Evolutionary conservation across 2,888 invertebrate species (phyloP).

Genomic region (Heterodera filipjevi): DNA sequence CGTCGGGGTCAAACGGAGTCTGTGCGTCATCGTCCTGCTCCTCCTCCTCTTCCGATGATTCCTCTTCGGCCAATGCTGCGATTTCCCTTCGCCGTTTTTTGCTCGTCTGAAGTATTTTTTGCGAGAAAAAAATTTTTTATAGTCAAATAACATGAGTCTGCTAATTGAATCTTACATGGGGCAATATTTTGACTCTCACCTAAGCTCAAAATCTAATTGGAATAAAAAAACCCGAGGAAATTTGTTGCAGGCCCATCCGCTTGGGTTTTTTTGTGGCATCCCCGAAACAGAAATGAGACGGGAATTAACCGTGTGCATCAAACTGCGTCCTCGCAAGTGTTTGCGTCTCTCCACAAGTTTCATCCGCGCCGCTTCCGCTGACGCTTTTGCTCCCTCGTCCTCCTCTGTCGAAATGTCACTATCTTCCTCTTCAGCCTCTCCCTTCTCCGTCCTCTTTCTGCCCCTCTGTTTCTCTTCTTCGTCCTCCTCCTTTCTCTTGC

Average conservation of each 20-base stretch:
- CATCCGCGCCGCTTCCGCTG: neutral
- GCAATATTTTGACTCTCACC: too few relatives aligned
- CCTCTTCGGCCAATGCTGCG: constrained; percentile 10
- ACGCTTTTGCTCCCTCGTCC: neutral
- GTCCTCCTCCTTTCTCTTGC: neutral
- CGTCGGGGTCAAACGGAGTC: constrained; percentile 34
- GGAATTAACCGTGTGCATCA: constrained; percentile 30
- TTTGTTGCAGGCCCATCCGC: too few relatives aligned
- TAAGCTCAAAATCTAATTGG: constrained; percentile 9
- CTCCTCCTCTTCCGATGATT: neutral
- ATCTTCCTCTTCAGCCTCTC: neutral
- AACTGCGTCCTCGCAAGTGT: constrained; percentile 19
- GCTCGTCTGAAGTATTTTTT: constrained; percentile 27
- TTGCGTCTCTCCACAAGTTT: constrained; percentile 23
- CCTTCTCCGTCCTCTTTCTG: neutral
- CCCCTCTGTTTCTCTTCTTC: neutral
- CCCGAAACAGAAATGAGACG: too few relatives aligned
- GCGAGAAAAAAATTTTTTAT: neutral
- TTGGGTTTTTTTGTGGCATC: too few relatives aligned
- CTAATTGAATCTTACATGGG: too few relatives aligned
- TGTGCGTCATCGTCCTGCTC: neutral
- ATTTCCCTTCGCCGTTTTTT: constrained; percentile 31
- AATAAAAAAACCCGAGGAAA: neutral
- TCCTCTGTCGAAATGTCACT: constrained; percentile 5
- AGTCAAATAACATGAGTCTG: neutral